Percentiles rank a stretch among this genome's conserved stretches.
These are phyloP conservation scores for Hydrotaea cyrtoneurina DNA, from an alignment of 2,888 invertebrate genomes.

Conservation along the genomic window DNA sequence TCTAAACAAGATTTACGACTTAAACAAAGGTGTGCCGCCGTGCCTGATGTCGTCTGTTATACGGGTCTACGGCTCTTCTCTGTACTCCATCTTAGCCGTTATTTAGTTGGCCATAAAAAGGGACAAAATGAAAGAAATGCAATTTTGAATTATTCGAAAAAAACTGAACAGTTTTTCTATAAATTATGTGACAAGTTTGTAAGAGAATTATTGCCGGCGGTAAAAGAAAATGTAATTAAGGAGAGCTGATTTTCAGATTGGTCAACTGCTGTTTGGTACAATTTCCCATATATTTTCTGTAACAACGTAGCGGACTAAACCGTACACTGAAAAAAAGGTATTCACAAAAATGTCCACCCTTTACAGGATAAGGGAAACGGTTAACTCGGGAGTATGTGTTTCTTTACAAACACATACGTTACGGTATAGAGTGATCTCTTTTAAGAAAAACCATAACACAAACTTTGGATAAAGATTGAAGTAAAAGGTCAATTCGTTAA, in stretches of 20 bases:
- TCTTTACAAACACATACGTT: too few species aligned
- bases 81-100: neutral
- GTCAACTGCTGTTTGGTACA: too few species aligned
- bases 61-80: neutral
- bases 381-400: too few species aligned
- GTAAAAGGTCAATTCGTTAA: too few species aligned
- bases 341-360: too few species aligned
- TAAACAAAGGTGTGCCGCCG: conserved; percentile 46
- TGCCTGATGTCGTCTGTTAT: neutral
- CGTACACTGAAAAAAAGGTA: too few species aligned
- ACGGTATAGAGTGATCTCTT: too few species aligned
- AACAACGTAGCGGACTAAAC: too few species aligned
- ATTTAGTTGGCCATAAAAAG: conserved; percentile 6
- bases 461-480: too few species aligned
- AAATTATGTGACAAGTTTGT: conserved; percentile 42
- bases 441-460: too few species aligned
- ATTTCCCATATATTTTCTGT: too few species aligned
- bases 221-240: conserved; percentile 18
- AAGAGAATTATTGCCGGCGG: neutral
- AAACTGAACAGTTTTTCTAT: conserved; percentile 10
- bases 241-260: neutral
- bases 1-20: conserved; percentile 63
- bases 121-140: neutral
- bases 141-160: neutral
- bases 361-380: too few species aligned